phyloP scores from a whole-genome alignment of 2,113 vertebrate genomes.

The Albula glossodonta region DNA sequence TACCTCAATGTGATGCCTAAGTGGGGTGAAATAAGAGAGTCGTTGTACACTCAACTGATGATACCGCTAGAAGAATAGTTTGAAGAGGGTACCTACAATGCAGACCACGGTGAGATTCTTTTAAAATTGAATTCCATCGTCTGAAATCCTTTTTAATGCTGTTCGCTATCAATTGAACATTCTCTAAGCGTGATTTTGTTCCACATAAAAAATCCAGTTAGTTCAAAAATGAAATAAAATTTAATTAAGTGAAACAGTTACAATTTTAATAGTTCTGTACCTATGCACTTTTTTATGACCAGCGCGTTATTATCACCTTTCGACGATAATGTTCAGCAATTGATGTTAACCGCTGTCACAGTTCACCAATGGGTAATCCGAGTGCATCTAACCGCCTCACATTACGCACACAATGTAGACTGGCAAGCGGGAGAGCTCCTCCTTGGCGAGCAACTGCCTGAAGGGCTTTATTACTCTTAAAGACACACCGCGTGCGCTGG shows the following conservation, averaged over 20 bases:
- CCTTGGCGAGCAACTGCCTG: conserved; percentile 51
- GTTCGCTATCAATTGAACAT: conserved; percentile 13
- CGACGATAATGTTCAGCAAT: conserved; percentile 38
- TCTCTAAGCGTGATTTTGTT: conserved; percentile 4
- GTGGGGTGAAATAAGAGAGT: neutral
- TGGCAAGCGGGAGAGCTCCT: conserved; percentile 59
- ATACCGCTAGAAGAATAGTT: neutral
- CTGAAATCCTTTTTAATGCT: conserved; percentile 49
- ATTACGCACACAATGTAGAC: conserved; percentile 33
- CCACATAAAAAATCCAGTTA: conserved; percentile 43
- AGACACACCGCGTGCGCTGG: conserved; percentile 31
- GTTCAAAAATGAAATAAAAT: conserved; percentile 38
- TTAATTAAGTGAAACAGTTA: conserved; percentile 23
- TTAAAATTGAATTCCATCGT: conserved; percentile 47
- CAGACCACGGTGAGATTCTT: conserved; percentile 31
- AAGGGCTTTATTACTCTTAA: conserved; percentile 32
- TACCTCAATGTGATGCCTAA: conserved; percentile 36
- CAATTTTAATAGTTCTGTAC: conserved; percentile 22
- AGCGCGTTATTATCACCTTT: conserved; percentile 26
- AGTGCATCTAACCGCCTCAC: conserved; percentile 57
- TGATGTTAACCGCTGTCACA: conserved; percentile 50
- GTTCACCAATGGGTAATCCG: conserved; percentile 63
- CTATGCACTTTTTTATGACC: conserved; percentile 28
- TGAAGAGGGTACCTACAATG: conserved; percentile 15
- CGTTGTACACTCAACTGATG: neutral